Evolutionary conservation across 2,113 vertebrate genomes (phyloP), one percentile per base, ranked within the genome.

Genomic region (Stigmatopora argus): DNA sequence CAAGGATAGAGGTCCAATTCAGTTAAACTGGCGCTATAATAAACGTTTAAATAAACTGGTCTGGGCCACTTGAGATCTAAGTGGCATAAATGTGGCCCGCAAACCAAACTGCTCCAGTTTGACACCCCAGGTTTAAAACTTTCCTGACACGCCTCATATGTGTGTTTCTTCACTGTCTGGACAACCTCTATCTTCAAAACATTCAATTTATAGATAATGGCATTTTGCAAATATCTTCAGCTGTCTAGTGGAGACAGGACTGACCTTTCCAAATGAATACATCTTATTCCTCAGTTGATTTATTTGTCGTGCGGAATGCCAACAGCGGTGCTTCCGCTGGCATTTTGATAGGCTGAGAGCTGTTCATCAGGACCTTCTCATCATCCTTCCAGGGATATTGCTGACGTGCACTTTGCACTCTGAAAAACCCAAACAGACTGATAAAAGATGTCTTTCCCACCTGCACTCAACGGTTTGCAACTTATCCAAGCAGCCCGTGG

Each of bases 181-280:
- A 64, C 38, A n/a, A 56, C 31, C 38, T 72, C 26, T 19, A 14
- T 12, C 49, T 34, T 65, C 48, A 19, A 67, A 53, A 55, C 6
- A 44, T 69, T 71, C 62, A 55, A 56, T 45, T 65, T 60, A 73
- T 23, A 66, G 65, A 66, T 70, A 66, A 69, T 75, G 64, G 44
- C 62, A 78, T 78, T 72, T 75, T 69, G 72, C 70, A 69, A 65
- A 73, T 72, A 69, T 55, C 66, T 64, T 66, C 55, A 21, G 55
- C 57, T 63, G 59, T 75, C 62, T 53, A 51, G 56, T 46, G 62
- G 48, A 65, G 73, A 66, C 66, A 51, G 61, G 66, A 14, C 58
- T 76, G 78, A 78, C 76, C 72, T 83, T 81, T 78, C n/a, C 34
- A 70, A 66, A 70, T 63, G 59, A 80, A 75, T 77, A 49, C 57